Base-by-base conservation (phyloP, 2,888 invertebrate genomes). In the Morpho deidamia region DNA sequence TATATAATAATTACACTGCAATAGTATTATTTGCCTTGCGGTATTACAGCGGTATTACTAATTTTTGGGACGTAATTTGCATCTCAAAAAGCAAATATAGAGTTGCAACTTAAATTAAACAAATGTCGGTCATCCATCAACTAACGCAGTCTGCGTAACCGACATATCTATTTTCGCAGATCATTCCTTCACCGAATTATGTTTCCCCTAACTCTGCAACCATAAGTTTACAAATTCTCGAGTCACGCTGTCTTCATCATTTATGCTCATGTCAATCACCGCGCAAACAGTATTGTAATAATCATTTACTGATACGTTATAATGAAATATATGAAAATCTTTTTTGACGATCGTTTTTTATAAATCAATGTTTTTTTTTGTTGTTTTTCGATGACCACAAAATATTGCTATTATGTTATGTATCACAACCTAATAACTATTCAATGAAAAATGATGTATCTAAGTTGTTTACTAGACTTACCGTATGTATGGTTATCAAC, bases 111-210 rank as follows among this genome's bases (percentile, higher is more conserved):
- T 43, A 53, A 56, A 59, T 58, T 61, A 66, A 80, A 78, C 76
- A 76, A 76, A 78, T 77, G 76, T 80, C 73, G 78, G 77, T 74
- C 78, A 85, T 87, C 86, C 78, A 86, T 86, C 85, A 87, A 74
- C 65, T 63, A 63, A 61, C 65, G 73, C 78, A 76, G 78, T 78
- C 76, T 77, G 72, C 73, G 82, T 78, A 78, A 80, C 74, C 74
- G 78, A 82, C 83, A 81, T 83, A 83, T 83, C 78, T 83, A 84
- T 84, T 83, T 80, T 74, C 82, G 80, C 82, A 78, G 82, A 87
- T 84, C 83, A 82, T 83, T 80, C 84, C 82, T 76, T 82, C 75
- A 78, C 75, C 74, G 72, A 72, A 81, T 81, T 78, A 79, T 78
- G 70, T 75, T 78, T 76, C 76, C 78, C 81, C 76, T 69, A 69